Evolutionary conservation across 1,140 invertebrate genomes (phyloP).

Genomic region (Drosophila bipectinata): DNA sequence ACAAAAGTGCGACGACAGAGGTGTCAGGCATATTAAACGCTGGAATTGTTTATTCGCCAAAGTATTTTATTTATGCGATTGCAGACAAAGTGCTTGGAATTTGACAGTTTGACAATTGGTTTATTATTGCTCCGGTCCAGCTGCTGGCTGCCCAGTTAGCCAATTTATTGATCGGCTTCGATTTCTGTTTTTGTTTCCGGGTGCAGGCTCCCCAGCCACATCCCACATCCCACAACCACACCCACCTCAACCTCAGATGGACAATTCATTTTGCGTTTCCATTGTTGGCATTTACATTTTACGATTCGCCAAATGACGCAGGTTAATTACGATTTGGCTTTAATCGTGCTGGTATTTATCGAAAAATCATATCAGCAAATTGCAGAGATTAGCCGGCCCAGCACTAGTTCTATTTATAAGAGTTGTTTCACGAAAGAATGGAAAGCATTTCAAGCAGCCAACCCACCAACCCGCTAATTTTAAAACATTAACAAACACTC

Average conservation of each 20-base stretch:
- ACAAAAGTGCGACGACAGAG: constrained; percentile 32
- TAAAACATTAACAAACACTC: constrained; percentile 54
- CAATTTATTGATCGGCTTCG: constrained; percentile 58
- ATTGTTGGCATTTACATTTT: constrained; percentile 35
- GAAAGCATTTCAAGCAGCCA: constrained; percentile 30
- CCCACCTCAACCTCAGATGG: constrained; percentile 25
- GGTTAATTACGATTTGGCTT: constrained; percentile 16
- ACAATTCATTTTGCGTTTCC: constrained; percentile 20
- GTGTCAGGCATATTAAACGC: constrained; percentile 21
- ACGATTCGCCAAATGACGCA: background rate
- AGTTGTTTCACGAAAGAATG: constrained; percentile 52
- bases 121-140: constrained; percentile 26
- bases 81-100: constrained; percentile 51
- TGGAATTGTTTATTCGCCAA: constrained; percentile 29
- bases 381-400: constrained; percentile 35
- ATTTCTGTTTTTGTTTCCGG: constrained; percentile 47
- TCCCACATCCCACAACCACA: background rate
- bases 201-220: constrained; percentile 21
- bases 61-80: constrained; percentile 52
- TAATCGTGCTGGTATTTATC: constrained; percentile 1
- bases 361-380: constrained; percentile 15
- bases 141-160: constrained; percentile 41
- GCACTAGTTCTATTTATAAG: constrained; percentile 59
- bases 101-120: constrained; percentile 71
- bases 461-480: constrained; percentile 45